Percentiles rank a stretch among this genome's conserved stretches.
phyloP scores from a whole-genome alignment of 2,797 vertebrate species.

The Gephyroberyx darwinii region DNA sequence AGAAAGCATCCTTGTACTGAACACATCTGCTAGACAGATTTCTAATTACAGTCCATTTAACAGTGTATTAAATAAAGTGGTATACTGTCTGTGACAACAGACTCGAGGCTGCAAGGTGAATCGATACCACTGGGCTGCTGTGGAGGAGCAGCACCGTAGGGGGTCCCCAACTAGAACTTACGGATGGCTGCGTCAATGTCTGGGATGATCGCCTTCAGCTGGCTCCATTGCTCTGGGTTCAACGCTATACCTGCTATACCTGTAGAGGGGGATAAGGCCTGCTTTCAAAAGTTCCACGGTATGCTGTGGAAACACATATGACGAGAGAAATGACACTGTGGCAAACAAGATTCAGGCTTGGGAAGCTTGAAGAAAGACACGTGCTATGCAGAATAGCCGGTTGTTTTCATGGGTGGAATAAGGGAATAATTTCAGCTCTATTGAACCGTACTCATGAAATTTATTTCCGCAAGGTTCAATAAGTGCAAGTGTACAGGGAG shows the following conservation, averaged over 20 bases:
- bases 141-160: constrained; percentile 48
- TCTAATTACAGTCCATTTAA: constrained; percentile 75
- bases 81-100: constrained; percentile 74
- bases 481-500: constrained; percentile 51
- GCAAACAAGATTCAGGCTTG: constrained; percentile 23
- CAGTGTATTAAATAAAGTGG: constrained; percentile 79
- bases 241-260: constrained; percentile 48
- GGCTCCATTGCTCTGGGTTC: constrained; percentile 56
- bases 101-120: constrained; percentile 69
- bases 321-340: background rate
- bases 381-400: background rate
- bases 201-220: constrained; percentile 57
- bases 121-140: constrained; percentile 59
- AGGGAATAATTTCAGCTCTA: constrained; percentile 51
- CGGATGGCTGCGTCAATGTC: constrained; percentile 55
- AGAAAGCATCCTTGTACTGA: constrained; percentile 56
- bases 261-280: constrained; percentile 17
- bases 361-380: constrained; percentile 27
- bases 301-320: constrained; percentile 8
- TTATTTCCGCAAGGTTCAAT: constrained; percentile 65
- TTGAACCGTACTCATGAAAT: constrained; percentile 63
- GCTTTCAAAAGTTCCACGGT: constrained; percentile 16
- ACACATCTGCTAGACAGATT: constrained; percentile 66
- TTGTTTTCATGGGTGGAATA: constrained; percentile 47
- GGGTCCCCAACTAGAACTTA: constrained; percentile 56